Base-by-base conservation (phyloP, 2,888 invertebrate genomes). In the Girardia tigrina region DNA sequence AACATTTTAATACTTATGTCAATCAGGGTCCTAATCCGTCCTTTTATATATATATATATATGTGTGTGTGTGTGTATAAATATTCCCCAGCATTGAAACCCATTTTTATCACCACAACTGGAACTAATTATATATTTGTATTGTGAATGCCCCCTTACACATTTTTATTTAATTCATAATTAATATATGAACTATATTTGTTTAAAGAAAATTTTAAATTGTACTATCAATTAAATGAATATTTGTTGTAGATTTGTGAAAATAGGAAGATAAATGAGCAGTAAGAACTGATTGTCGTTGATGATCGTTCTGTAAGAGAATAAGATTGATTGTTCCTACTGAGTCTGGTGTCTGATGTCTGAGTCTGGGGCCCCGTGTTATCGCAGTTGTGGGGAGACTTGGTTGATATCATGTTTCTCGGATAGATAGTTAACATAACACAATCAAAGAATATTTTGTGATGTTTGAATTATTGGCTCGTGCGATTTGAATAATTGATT, bases 351-450 rank as follows among this genome's bases (percentile, higher is more conserved):
- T 56, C n/a, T 56, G 56, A n/a, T n/a, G 23, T 56, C 4, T 56
- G n/a, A n/a, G n/a, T 56, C 56, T 56, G 56, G 4, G n/a, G 56
- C 56, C 23, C 56, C 8, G 36, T 56, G 56, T 20, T 56, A 23
- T 56, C n/a, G 20, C 56, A 23, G 23, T n/a, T 20, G 23, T 56
- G 20, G 56, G 4, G n/a, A 56, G 23, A 12, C 56, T n/a, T 12
- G 56, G 23, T 56, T 23, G 56, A 56, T 36, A 56, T 56, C 56
- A 56, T 56, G 23, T 56, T 56, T 56, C 56, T 56, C 23, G 56
- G 56, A n/a, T 56, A 56, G 56, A n/a, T 56, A 56, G 56, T 56
- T 56, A 56, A 56, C 56, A 56, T 23, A 56, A 56, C 56, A 56
- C 4, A 20, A 23, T 20, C 56, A 23, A 56, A 56, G 56, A 56